Evolutionary conservation across 2,888 invertebrate genomes (phyloP).

Genomic region (Netelia virgata): DNA sequence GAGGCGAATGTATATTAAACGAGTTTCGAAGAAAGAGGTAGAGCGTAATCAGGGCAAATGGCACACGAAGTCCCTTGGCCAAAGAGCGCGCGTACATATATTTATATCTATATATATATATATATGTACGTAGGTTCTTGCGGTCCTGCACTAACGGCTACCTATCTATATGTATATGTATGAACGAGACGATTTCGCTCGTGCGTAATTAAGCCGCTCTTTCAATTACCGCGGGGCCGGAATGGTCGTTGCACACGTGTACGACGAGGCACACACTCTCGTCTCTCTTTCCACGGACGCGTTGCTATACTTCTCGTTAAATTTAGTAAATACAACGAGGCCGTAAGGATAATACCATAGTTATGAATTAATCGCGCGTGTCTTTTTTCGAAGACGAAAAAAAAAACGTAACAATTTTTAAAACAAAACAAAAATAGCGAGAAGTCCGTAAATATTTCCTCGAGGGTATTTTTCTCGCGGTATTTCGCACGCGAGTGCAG

Average conservation of each 20-base stretch:
- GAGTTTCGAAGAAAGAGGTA: conserved; percentile 75
- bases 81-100: conserved; percentile 1
- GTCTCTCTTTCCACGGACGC: conserved; percentile 24
- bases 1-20: conserved; percentile 67
- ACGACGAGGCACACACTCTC: conserved; percentile 25
- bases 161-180: conserved; percentile 24
- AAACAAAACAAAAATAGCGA: not conserved
- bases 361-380: conserved; percentile 10
- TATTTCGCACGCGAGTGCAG: not conserved
- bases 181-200: conserved; percentile 74
- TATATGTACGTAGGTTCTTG: not conserved
- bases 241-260: conserved; percentile 76
- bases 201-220: conserved; percentile 79
- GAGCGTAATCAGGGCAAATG: conserved; percentile 65
- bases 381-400: conserved; percentile 10
- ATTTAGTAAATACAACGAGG: conserved; percentile 57
- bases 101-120: no score
- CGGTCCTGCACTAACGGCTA: conserved; percentile 33
- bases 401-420: not conserved
- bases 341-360: conserved; percentile 5
- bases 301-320: conserved; percentile 59
- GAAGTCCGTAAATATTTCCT: conserved; percentile 1
- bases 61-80: conserved; percentile 52
- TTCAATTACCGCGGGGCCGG: conserved; percentile 77
- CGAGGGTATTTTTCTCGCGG: not conserved